These are phyloP conservation scores for Picus viridis DNA, from an alignment of 2,797 vertebrate species.

Conservation along the genomic window DNA sequence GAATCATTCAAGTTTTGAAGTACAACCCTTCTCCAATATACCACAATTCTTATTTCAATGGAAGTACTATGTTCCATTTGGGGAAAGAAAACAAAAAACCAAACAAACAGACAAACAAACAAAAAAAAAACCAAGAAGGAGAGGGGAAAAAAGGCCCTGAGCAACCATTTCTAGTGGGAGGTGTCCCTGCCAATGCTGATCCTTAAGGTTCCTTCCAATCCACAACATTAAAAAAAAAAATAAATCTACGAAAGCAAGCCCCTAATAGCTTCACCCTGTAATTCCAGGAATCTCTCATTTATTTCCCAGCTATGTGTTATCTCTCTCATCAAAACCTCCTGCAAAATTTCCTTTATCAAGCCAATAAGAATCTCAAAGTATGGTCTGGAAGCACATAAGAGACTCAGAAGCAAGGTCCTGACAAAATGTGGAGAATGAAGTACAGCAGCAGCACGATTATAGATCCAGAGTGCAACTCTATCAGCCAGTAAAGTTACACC, in stretches of 20 bases:
- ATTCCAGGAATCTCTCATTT: background rate
- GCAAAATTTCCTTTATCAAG: background rate
- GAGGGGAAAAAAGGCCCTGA: background rate
- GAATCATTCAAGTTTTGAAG: background rate
- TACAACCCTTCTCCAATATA: background rate
- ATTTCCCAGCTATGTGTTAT: background rate
- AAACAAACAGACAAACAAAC: no score
- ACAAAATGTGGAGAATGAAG: background rate
- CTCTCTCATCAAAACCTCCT: background rate
- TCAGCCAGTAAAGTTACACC: background rate
- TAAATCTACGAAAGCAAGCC: no score
- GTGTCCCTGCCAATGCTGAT: no score
- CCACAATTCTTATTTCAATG: background rate
- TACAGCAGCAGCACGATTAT: background rate
- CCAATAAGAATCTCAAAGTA: background rate
- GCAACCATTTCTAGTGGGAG: no score
- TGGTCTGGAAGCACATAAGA: background rate
- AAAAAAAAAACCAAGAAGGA: background rate
- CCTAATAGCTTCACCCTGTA: background rate
- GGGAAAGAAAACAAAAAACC: no score
- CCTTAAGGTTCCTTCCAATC: no score
- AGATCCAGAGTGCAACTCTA: background rate
- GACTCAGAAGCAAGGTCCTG: background rate
- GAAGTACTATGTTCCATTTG: background rate
- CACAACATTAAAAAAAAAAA: no score